phyloP scores from a whole-genome alignment of 1,140 invertebrate species.

The Pseudomyrmex sp. region DNA sequence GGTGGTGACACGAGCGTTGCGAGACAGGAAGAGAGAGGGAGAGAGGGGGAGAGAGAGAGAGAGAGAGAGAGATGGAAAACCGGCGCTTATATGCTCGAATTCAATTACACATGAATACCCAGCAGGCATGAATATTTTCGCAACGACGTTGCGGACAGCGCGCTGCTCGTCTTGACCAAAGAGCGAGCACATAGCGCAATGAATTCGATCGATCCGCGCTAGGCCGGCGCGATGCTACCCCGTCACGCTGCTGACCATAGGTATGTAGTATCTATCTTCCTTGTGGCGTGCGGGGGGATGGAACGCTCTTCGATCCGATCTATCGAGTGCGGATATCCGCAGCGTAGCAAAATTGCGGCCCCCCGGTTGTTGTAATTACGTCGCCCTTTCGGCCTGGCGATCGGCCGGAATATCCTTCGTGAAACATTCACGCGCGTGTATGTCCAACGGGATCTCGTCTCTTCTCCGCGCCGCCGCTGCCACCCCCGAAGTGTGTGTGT shows the following conservation, averaged over 20 bases:
- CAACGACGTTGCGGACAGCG: conserved; percentile 45
- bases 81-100: conserved; percentile 53
- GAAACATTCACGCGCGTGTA: conserved; percentile 40
- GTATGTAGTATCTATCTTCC: no score
- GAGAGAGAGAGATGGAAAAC: not conserved
- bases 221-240: no score
- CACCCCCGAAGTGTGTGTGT: no score
- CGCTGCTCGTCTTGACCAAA: conserved; percentile 30
- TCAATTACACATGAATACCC: conserved; percentile 54
- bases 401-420: conserved; percentile 28
- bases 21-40: not conserved
- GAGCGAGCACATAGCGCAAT: conserved; percentile 13
- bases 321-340: conserved; percentile 58
- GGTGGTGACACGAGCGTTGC: not conserved
- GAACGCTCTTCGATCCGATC: conserved; percentile 29
- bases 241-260: conserved; percentile 22
- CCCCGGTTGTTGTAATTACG: conserved; percentile 40
- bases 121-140: conserved; percentile 58
- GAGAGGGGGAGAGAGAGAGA: not conserved
- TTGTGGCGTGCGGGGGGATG: no score
- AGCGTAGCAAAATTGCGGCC: conserved; percentile 44
- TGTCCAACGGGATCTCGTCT: conserved; percentile 1
- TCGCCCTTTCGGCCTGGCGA: conserved; percentile 18
- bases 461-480: not conserved
- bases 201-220: conserved; percentile 49